Evolutionary conservation across 23 tunicate species (phyloP), one percentile per base, ranked within the genome.

Genomic region (Trididemnum miniatum): DNA sequence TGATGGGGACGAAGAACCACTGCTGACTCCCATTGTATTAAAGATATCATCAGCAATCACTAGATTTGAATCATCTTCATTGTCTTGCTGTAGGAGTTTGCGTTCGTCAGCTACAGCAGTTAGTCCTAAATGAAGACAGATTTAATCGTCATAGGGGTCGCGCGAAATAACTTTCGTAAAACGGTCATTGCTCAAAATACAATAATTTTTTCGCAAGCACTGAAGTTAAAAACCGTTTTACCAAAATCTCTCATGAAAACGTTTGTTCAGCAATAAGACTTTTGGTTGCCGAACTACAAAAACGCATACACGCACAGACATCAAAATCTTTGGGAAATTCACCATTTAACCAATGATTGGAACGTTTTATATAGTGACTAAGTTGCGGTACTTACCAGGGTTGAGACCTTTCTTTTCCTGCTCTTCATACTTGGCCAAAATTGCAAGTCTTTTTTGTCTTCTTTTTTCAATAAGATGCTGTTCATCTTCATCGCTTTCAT

Each of bases 401-500:
- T 35, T 82, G 5, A 84, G 38, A 3, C 98, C 98, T 40, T 88
- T 63, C 81, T 93, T 88, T 51, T 88, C 93, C 35, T 92, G 77
- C 59, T 92, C 92, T 79, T 87, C 81, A 59, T 88, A 84, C 77
- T 93, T 93, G 4, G 85, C 85, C 0, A 93, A 57, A 52, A 93
- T 93, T 18, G 80, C 93, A 35, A 88, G 62, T 50, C 98, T 74
- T 66, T 88, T 34, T 62, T 40, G 67, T 81, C 94, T 79, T 65
- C 93, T 62, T 64, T 65, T 88, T 66, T 84, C 94, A 23, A 88
- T 88, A 29, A 93, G 1, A 1, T 84, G 79, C 54, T 93, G 88
- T 80, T 93, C 98, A 39, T 93, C 98, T 80, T 93, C 98, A 22
- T 85, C 97, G 12, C 86, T 78, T 24, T 76, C 76, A 15, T 91